A percentile compares a stretch with the other conserved stretches of the same genome.
phyloP scores from a whole-genome alignment of 2,113 vertebrate species.

The Epinephelus fuscoguttatus region DNA sequence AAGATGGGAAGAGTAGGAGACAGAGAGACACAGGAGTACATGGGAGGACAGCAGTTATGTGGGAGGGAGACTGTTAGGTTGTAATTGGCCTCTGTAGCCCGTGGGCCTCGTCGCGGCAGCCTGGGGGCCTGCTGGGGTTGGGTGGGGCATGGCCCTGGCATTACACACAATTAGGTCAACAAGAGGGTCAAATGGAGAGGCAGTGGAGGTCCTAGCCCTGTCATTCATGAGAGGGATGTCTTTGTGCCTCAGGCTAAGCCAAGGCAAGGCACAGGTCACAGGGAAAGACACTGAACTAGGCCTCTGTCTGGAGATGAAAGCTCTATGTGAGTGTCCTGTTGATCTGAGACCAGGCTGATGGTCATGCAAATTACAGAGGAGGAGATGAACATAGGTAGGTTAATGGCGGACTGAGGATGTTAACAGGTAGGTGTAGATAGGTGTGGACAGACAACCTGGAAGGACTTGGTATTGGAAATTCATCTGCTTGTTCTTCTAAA shows the following conservation, averaged over 20 bases:
- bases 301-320: slow-evolving; percentile 75
- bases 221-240: slow-evolving; percentile 70
- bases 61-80: slow-evolving; percentile 77
- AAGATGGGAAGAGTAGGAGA: slow-evolving; percentile 57
- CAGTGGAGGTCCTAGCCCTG: slow-evolving; percentile 68
- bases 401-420: slow-evolving; percentile 19
- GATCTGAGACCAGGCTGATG: slow-evolving; percentile 48
- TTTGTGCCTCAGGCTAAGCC: slow-evolving; percentile 63
- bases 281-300: slow-evolving; percentile 60
- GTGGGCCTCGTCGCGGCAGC: slow-evolving; percentile 42
- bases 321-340: slow-evolving; percentile 43
- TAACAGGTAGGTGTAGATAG: slow-evolving; percentile 23
- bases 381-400: slow-evolving; percentile 33
- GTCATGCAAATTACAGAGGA: slow-evolving; percentile 63
- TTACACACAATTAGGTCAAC: slow-evolving; percentile 81
- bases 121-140: slow-evolving; percentile 46
- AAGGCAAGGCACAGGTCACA: slow-evolving; percentile 50
- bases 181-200: slow-evolving; percentile 77
- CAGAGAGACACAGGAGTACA: slow-evolving; percentile 64
- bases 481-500: slow-evolving; percentile 19
- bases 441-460: not conserved
- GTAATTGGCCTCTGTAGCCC: slow-evolving; percentile 76
- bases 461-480: not conserved
- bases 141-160: slow-evolving; percentile 74
- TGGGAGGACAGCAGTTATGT: slow-evolving; percentile 74